Conservation (phyloP, 2,113 vertebrate species). For the Lutjanus erythropterus region DNA sequence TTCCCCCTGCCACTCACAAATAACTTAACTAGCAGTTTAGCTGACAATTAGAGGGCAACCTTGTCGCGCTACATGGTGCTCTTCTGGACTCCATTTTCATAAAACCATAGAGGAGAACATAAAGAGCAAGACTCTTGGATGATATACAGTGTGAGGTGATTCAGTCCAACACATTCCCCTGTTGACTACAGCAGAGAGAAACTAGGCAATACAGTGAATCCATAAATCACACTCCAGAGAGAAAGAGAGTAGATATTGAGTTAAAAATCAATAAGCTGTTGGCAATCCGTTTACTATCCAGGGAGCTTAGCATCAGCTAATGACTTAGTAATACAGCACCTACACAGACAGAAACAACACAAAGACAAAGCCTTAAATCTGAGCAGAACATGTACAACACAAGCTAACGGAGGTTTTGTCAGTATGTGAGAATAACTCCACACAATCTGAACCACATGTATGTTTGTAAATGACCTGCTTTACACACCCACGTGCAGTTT, state of each 20-base stretch:
- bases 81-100: neutral
- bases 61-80: neutral
- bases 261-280: conserved; percentile 60
- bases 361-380: neutral
- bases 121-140: neutral
- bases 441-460: conserved; percentile 6
- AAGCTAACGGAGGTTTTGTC: neutral
- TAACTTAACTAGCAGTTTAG: too few species aligned
- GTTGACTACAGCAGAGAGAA: conserved; percentile 14
- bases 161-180: neutral
- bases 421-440: neutral
- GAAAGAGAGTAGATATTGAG: conserved; percentile 41
- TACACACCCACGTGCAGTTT: conserved; percentile 21
- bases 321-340: conserved; percentile 14
- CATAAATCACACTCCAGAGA: conserved; percentile 39
- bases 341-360: neutral
- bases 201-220: conserved; percentile 28
- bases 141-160: conserved; percentile 5
- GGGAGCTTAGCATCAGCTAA: conserved; percentile 19
- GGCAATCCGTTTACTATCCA: conserved; percentile 39
- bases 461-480: conserved; percentile 28
- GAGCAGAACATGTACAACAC: neutral
- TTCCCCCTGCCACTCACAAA: too few species aligned
- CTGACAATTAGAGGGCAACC: too few species aligned
- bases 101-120: neutral